Evolutionary conservation across 2,797 vertebrate genomes (phyloP).

Genomic region (Zenarchopterus dispar): DNA sequence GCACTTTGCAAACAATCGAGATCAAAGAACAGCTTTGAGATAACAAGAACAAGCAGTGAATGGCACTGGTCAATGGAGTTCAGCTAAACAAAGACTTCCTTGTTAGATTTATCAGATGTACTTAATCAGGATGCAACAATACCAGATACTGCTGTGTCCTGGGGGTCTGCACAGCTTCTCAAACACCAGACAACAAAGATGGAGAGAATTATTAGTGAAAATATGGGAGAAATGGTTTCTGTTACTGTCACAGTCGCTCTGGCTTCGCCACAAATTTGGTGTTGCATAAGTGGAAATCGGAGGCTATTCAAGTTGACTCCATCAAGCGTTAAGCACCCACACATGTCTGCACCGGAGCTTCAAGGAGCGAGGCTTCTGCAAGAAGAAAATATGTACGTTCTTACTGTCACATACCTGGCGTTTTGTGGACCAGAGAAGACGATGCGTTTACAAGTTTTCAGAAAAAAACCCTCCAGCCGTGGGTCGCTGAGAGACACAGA

Average conservation of each 20-base stretch:
- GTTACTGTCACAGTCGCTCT: constrained; percentile 7
- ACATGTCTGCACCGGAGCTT: constrained; percentile 18
- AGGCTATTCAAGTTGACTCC: constrained; percentile 44
- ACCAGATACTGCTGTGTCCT: no score
- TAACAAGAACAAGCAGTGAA: no score
- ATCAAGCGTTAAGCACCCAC: constrained; percentile 58
- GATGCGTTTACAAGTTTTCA: constrained; percentile 22
- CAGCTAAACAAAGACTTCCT: no score
- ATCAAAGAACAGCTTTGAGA: no score
- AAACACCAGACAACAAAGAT: not conserved
- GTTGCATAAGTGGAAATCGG: constrained; percentile 20
- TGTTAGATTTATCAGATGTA: no score
- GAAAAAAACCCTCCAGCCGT: constrained; percentile 3
- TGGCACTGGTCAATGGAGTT: no score
- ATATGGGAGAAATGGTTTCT: constrained; percentile 28
- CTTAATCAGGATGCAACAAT: no score
- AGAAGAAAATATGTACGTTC: not conserved
- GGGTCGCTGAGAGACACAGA: constrained; percentile 5
- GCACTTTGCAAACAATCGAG: no score
- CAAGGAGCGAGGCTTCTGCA: constrained; percentile 5
- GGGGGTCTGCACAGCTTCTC: no score
- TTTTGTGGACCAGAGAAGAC: constrained; percentile 15
- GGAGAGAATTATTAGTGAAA: not conserved
- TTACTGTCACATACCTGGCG: not conserved
- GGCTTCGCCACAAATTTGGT: constrained; percentile 30